A percentile compares a stretch with the other conserved stretches of the same genome.
Evolutionary conservation across 2,113 vertebrate genomes (phyloP).

Genomic region (Ursus arctos): DNA sequence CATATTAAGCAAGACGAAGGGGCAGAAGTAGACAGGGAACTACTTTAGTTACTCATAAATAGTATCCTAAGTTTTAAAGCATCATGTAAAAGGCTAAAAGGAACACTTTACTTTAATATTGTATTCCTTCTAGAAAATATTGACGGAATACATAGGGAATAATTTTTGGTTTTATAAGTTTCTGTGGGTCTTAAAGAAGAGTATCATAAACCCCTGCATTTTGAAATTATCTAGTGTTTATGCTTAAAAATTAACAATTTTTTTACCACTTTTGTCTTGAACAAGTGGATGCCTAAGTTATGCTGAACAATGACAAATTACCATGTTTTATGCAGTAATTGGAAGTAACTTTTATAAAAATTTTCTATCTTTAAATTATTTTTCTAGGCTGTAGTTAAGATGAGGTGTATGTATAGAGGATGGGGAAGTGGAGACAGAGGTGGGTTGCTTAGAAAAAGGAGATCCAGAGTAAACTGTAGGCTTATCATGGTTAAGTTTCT

Average conservation of each 20-base stretch:
- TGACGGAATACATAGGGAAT: neutral
- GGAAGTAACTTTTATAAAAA: conserved; percentile 20
- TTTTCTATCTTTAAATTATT: neutral
- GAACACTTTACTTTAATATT: neutral
- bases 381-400: neutral
- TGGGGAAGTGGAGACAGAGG: neutral
- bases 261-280: neutral
- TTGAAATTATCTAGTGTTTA: conserved; percentile 42
- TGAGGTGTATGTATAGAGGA: neutral
- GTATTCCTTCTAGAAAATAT: neutral
- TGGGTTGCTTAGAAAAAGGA: neutral
- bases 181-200: conserved; percentile 20
- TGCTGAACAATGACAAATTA: neutral
- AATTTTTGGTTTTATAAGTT: conserved; percentile 27
- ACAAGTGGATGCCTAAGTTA: neutral
- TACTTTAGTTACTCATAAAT: conserved; percentile 44
- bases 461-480: neutral
- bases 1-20: neutral
- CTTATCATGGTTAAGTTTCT: neutral
- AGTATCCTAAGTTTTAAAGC: neutral
- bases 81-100: neutral
- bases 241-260: neutral
- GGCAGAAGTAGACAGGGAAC: neutral
- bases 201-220: neutral
- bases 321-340: neutral